Base-by-base conservation (phyloP, 2,888 invertebrate genomes). In the Heteromurus nitidus region DNA sequence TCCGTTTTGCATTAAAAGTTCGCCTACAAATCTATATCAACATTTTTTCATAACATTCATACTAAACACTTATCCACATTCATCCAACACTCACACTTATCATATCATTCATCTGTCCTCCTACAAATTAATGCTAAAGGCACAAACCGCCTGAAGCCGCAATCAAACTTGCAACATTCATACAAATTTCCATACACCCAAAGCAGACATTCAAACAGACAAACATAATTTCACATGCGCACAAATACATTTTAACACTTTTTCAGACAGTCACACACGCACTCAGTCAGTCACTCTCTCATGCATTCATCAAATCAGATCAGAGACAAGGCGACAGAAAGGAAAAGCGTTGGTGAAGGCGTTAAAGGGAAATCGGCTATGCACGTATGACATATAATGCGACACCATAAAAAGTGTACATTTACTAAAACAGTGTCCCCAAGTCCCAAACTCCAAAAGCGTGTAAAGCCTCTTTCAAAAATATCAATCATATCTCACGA, bases 301-400 rank as follows among this genome's bases (percentile, higher is more conserved):
- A 55, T 20, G 13, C 26, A 55, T 22, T 20, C 26, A 55, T 55
- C 55, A 55, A 55, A 55, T 55, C 55, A 55, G 55, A 55, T 55
- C 55, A 26, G 55, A 50, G 13, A 50, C 20, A 24, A 53, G 13
- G 53, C 5, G 55, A 55, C 7, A 53, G 26, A 55, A 55, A 55
- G 26, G 13, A 55, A 55, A 55, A 55, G 55, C 55, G 7, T n/a
- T n/a, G 55, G 7, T 26, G 55, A 26, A 55, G 55, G 55, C 26
- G 55, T 26, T 47, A 20, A 55, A 55, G 55, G 55, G 55, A 55
- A 55, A 55, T 55, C 55, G 26, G 13, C 16, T 3, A 24, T 22
- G 7, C 53, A 55, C 11, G n/a, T 47, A 47, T 47, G 3, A 13
- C 47, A 47, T 47, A 47, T 47, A 47, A 11, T 47, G n/a, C n/a